Conservation (phyloP, 2,797 vertebrate genomes). For the Discoglossus pictus region DNA sequence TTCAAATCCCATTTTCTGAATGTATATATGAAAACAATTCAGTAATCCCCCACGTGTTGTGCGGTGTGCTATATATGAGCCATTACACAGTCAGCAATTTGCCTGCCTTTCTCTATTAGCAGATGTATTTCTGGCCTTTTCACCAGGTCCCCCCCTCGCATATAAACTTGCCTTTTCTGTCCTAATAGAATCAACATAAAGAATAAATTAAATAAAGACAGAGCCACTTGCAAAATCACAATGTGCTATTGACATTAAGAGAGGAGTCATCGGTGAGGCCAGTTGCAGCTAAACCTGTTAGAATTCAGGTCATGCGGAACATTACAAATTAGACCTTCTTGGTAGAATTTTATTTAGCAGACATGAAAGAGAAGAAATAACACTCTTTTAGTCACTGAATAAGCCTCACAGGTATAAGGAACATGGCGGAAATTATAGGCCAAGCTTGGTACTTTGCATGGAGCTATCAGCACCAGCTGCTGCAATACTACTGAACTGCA, state of each 20-base stretch:
- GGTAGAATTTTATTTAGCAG: constrained; percentile 67
- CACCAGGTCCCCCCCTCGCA: too few species aligned
- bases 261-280: constrained; percentile 60
- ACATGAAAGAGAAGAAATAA: constrained; percentile 40
- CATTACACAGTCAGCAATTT: too few species aligned
- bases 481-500: background rate
- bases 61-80: too few species aligned
- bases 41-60: too few species aligned
- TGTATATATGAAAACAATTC: too few species aligned
- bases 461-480: background rate
- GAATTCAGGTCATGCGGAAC: constrained; percentile 70
- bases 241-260: constrained; percentile 40
- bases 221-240: background rate
- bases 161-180: too few species aligned
- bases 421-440: constrained; percentile 14
- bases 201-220: too few species aligned
- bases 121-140: too few species aligned
- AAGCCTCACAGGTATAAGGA: constrained; percentile 13
- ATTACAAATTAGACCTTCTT: constrained; percentile 73
- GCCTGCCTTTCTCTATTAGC: too few species aligned
- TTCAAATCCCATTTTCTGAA: too few species aligned
- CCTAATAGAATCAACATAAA: too few species aligned
- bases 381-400: constrained; percentile 7
- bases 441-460: constrained; percentile 4
- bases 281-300: constrained; percentile 64